These are phyloP conservation scores for Pomatorhinus ruficollis DNA, from an alignment of 2,113 vertebrate genomes.

Conservation along the genomic window DNA sequence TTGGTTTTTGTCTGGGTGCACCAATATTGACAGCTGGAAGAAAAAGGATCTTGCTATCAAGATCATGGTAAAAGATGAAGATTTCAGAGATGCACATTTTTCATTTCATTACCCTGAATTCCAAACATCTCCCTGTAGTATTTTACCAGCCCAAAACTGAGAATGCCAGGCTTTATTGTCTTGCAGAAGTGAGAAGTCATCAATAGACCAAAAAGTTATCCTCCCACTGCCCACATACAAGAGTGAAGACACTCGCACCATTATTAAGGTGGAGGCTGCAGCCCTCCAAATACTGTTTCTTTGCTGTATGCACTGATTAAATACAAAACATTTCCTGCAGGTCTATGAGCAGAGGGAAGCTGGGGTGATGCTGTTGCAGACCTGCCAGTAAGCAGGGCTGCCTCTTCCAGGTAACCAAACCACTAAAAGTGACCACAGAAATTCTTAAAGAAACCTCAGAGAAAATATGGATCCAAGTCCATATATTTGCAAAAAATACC, in stretches of 20 bases:
- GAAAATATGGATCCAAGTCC: neutral
- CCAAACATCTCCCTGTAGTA: neutral
- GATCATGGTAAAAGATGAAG: neutral
- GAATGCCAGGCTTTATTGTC: neutral
- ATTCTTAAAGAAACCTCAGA: neutral
- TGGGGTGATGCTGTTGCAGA: neutral
- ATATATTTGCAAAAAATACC: neutral
- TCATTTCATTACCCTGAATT: neutral
- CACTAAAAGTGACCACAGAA: neutral
- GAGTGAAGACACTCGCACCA: neutral
- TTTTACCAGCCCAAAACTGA: neutral
- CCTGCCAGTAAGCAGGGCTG: neutral
- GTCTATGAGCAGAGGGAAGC: neutral
- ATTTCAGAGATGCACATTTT: neutral
- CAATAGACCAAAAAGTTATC: neutral
- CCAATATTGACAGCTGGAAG: slow-evolving; percentile 92
- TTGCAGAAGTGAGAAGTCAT: neutral
- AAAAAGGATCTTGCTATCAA: neutral
- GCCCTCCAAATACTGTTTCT: neutral
- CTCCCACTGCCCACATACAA: neutral
- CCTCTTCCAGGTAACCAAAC: neutral
- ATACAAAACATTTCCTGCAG: neutral
- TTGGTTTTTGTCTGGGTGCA: slow-evolving; percentile 99
- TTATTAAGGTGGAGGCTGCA: neutral
- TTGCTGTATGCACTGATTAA: neutral